Base-by-base conservation (phyloP, 2,113 vertebrate species). In the Scomber japonicus region DNA sequence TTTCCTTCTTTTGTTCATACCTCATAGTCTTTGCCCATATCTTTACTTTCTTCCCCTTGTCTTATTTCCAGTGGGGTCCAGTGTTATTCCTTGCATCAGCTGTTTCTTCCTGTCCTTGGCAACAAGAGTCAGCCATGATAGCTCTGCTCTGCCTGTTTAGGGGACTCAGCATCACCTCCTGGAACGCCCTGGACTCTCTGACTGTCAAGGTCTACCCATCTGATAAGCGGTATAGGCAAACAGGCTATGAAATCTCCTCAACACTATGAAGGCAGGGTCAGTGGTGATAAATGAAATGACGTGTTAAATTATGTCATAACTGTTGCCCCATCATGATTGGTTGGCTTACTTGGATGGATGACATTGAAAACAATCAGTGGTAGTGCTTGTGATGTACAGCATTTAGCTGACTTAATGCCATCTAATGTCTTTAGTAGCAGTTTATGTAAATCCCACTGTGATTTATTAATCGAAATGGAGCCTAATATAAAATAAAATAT, bases 61-160 rank as follows among this genome's bases (percentile, higher is more conserved):
- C 4, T 40, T 4, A 24, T 40, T 64, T 56, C 0, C 92, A 99
- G 98, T 97, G 3, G 98, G 98, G 51, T 99, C 98, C 94, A 98
- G 97, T 1, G 96, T 98, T 63, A 97, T 99, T 94, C 98, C 98
- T 30, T 99, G 98, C 44, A 4, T 99, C 86, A 99, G 98, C 95
- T 99, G 98, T 92, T 99, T 99, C 96, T 98, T 99, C 95, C 94
- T 99, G 83, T 98, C 97, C 24, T 99, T 0, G 98, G 98, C 62
- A 99, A 97, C 95, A 99, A 96, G 97, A 99, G 91, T 99, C 98
- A 0, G 97, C 97, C 91, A 99, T 99, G 98, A 99, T 99, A 0
- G 97, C 97, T 0, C 94, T 99, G 88, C 97, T 99, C 85, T 99
- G 98, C 90, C 95, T 99, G 81, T 99, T 99, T 0, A 97, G 97